Evolutionary conservation across 2,888 invertebrate genomes (phyloP).

Genomic region (Biston stratarius): DNA sequence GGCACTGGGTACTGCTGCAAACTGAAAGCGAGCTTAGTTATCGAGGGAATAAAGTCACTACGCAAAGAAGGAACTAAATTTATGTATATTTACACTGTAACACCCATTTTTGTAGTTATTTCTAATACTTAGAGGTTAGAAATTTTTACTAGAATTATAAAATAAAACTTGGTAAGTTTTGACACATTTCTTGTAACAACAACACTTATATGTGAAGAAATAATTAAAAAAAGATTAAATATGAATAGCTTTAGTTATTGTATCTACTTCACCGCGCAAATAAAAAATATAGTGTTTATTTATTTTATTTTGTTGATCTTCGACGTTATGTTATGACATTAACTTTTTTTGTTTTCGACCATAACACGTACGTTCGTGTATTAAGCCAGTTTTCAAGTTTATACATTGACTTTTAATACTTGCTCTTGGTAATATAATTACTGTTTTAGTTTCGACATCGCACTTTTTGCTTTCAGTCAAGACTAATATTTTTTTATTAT

Average conservation of each 20-base stretch:
- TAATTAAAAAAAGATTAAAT: too few species aligned
- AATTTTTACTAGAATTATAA: background rate
- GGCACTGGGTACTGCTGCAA: constrained; percentile 95
- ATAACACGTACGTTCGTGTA: too few species aligned
- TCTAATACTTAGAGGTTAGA: constrained; percentile 29
- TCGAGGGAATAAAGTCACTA: background rate
- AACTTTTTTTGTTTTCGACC: too few species aligned
- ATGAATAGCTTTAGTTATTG: background rate
- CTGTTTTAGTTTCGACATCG: too few species aligned
- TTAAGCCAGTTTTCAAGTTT: too few species aligned
- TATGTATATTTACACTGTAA: constrained; percentile 83
- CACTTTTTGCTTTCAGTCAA: too few species aligned
- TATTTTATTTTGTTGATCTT: background rate
- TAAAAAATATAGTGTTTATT: background rate
- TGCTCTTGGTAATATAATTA: too few species aligned
- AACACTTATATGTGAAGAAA: too few species aligned
- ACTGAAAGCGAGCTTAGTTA: constrained; percentile 65
- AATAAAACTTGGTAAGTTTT: background rate
- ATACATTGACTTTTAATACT: too few species aligned
- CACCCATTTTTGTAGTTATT: constrained; percentile 84
- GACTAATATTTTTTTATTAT: too few species aligned
- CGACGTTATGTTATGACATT: too few species aligned
- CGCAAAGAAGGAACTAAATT: background rate
- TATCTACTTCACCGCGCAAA: background rate
- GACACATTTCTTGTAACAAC: background rate